These are phyloP conservation scores for Perca flavescens DNA, from an alignment of 2,113 vertebrate species.

Conservation along the genomic window DNA sequence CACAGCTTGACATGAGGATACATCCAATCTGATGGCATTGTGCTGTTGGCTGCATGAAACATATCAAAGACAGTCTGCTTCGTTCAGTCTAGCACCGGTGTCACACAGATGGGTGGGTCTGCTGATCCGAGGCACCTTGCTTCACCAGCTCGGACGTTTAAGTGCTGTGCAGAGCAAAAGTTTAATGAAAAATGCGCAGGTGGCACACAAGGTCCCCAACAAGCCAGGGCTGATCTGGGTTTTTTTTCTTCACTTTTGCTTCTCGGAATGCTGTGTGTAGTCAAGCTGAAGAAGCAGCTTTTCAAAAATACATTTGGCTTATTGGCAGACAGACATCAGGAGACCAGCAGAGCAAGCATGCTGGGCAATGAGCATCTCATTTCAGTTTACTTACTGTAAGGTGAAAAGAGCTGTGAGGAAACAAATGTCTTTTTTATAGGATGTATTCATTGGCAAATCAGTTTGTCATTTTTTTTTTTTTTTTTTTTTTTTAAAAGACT, in stretches of 20 bases:
- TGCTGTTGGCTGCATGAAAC: slow-evolving; percentile 22
- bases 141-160: neutral
- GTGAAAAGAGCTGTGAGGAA: neutral
- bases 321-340: slow-evolving; percentile 28
- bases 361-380: slow-evolving; percentile 20
- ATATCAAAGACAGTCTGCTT: slow-evolving; percentile 6
- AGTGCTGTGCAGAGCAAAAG: slow-evolving; percentile 47
- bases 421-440: neutral
- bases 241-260: neutral
- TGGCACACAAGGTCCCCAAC: neutral
- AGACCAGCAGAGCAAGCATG: slow-evolving; percentile 11
- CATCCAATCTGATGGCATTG: neutral
- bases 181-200: slow-evolving; percentile 1
- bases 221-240: neutral
- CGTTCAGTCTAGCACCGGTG: slow-evolving; percentile 16
- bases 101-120: slow-evolving; percentile 21
- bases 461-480: neutral
- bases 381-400: neutral
- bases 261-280: slow-evolving; percentile 6
- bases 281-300: slow-evolving; percentile 22
- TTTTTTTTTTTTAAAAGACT: neutral
- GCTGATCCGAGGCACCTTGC: slow-evolving; percentile 27
- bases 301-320: slow-evolving; percentile 54
- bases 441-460: slow-evolving; percentile 16
- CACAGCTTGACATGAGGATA: neutral